phyloP scores from a whole-genome alignment of 2,797 vertebrate genomes.

The Myotis daubentonii region DNA sequence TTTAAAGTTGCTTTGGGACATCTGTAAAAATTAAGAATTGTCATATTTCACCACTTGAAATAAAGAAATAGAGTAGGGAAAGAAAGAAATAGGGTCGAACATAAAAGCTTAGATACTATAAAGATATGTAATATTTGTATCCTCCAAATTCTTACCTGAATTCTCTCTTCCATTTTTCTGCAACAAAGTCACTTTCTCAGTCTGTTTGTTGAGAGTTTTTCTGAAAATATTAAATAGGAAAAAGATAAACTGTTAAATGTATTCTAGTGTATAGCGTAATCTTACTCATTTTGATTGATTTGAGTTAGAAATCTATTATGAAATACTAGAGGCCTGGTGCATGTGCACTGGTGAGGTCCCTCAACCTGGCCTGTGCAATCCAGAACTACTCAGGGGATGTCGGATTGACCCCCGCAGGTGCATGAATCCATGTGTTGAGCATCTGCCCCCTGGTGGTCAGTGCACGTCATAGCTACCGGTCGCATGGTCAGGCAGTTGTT shows the following conservation, averaged over 20 bases:
- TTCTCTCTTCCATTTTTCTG: slow-evolving; percentile 24
- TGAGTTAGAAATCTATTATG: neutral
- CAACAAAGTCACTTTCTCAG: slow-evolving; percentile 7
- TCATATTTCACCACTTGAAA: slow-evolving; percentile 50
- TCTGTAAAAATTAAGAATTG: slow-evolving; percentile 55
- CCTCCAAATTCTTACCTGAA: slow-evolving; percentile 31
- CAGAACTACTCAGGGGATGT: too few relatives aligned
- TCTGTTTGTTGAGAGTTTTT: slow-evolving; percentile 1
- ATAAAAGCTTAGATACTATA: slow-evolving; percentile 41
- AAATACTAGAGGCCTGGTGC: neutral
- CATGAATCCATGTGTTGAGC: too few relatives aligned
- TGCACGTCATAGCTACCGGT: too few relatives aligned
- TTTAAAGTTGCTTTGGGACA: slow-evolving; percentile 7
- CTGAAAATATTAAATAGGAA: neutral
- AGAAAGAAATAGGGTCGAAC: neutral
- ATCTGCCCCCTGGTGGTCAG: too few relatives aligned
- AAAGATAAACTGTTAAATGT: slow-evolving; percentile 41
- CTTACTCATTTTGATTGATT: slow-evolving; percentile 5
- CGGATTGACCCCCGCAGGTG: too few relatives aligned
- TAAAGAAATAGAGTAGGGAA: neutral
- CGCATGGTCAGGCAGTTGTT: too few relatives aligned
- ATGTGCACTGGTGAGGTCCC: too few relatives aligned
- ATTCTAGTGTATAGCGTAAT: neutral
- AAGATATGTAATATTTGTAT: slow-evolving; percentile 9
- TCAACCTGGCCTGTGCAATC: too few relatives aligned